Percentiles rank a stretch among this genome's conserved stretches.
Conservation (phyloP, 1,140 invertebrate species). For the Sesamia nonagrioides region DNA sequence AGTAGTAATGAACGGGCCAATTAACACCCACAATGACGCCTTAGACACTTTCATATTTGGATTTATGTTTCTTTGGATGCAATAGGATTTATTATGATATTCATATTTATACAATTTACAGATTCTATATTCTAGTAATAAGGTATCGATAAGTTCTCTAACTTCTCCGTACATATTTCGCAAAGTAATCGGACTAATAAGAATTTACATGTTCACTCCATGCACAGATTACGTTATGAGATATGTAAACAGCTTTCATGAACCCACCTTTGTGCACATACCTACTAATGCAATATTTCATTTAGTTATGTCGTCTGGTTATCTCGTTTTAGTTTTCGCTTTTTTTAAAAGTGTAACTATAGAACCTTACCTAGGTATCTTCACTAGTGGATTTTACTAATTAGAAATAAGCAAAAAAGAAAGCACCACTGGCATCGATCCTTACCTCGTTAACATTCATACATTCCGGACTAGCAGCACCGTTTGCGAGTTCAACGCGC, state of each 20-base stretch:
- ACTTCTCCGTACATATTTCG: neutral
- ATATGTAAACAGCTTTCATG: constrained; percentile 25
- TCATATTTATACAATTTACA: neutral
- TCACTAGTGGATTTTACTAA: no score
- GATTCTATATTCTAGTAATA: neutral
- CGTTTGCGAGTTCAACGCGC: no score
- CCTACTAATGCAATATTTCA: neutral
- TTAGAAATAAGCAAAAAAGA: no score
- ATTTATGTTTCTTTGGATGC: constrained; percentile 19
- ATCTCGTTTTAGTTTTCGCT: no score
- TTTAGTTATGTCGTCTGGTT: neutral
- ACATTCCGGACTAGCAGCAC: no score
- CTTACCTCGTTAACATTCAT: no score
- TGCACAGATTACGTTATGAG: constrained; percentile 16
- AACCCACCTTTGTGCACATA: neutral
- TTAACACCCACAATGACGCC: constrained; percentile 34
- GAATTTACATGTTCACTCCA: constrained; percentile 17
- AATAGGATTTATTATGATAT: constrained; percentile 11
- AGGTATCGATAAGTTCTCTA: neutral
- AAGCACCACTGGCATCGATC: no score
- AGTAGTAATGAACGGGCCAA: constrained; percentile 25
- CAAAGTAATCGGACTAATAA: neutral
- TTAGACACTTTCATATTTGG: constrained; percentile 30
- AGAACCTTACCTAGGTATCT: no score
- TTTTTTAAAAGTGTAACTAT: no score